Percentiles rank a stretch among this genome's conserved stretches.
These are phyloP conservation scores for Oopsacas minuta DNA, from an alignment of 37 sponge, comb jelly and placozoan genomes.

Conservation along the genomic window DNA sequence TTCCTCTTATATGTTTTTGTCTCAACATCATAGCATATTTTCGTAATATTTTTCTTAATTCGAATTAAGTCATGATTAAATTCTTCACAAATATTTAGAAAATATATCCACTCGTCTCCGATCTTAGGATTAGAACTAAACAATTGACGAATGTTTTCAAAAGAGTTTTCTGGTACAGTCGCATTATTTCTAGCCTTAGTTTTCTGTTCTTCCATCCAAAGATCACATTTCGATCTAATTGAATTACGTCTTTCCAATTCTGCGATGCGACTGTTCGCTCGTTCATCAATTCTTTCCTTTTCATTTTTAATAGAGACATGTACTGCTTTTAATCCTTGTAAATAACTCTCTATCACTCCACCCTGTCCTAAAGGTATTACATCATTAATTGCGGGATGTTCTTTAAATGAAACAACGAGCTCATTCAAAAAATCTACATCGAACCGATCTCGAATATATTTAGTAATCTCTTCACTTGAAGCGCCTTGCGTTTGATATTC, in stretches of 20 bases:
- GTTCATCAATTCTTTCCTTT: background rate
- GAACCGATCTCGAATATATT: background rate
- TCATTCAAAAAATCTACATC: background rate
- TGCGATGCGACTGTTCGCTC: background rate
- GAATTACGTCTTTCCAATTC: background rate
- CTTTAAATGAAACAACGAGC: background rate
- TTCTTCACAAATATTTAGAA: conserved; percentile 4
- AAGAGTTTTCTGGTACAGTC: background rate
- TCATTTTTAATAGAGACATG: background rate
- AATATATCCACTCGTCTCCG: background rate
- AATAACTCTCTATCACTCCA: background rate
- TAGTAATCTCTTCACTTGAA: background rate
- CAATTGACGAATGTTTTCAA: background rate
- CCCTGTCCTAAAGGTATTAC: background rate
- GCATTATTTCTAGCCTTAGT: background rate
- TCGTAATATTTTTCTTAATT: background rate
- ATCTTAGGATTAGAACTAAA: background rate
- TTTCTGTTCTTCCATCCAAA: background rate
- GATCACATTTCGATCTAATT: background rate
- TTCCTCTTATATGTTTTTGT: background rate
- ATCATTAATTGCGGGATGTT: background rate
- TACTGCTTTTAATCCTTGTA: background rate
- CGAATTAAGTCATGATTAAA: background rate
- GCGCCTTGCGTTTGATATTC: background rate
- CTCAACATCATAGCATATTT: background rate